Conservation (phyloP, 2,113 vertebrate species). For the Fulica atra region DNA sequence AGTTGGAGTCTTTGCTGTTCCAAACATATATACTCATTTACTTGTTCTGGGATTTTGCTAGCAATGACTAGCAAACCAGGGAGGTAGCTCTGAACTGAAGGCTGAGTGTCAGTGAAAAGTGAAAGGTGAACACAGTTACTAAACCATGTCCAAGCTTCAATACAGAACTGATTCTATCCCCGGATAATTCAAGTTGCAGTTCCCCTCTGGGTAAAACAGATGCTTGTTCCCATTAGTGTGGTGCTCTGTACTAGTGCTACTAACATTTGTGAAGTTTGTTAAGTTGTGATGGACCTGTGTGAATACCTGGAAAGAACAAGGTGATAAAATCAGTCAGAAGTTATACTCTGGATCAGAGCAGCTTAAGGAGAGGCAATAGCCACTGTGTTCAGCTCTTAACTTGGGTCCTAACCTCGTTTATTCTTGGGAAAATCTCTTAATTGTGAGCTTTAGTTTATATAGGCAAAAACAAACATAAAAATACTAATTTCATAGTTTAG, state of each 20-base stretch:
- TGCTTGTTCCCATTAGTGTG: neutral
- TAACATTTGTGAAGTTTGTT: neutral
- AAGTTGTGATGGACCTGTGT: neutral
- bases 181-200: neutral
- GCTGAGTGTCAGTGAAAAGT: neutral
- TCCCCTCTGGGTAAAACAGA: neutral
- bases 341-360: neutral
- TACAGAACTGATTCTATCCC: neutral
- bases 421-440: neutral
- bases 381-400: neutral
- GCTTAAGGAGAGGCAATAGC: neutral
- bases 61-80: neutral
- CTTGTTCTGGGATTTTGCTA: constrained; percentile 28
- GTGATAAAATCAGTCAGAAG: neutral
- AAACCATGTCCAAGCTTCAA: neutral
- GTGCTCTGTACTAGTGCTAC: neutral
- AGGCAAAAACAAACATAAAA: neutral
- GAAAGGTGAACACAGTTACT: neutral
- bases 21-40: neutral
- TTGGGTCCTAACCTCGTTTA: neutral
- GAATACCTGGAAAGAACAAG: neutral
- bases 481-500: neutral
- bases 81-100: neutral
- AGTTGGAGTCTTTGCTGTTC: neutral
- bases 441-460: neutral